Conservation (phyloP, 53 echinoderm and acorn worm species). For the Glandiceps talaboti region DNA sequence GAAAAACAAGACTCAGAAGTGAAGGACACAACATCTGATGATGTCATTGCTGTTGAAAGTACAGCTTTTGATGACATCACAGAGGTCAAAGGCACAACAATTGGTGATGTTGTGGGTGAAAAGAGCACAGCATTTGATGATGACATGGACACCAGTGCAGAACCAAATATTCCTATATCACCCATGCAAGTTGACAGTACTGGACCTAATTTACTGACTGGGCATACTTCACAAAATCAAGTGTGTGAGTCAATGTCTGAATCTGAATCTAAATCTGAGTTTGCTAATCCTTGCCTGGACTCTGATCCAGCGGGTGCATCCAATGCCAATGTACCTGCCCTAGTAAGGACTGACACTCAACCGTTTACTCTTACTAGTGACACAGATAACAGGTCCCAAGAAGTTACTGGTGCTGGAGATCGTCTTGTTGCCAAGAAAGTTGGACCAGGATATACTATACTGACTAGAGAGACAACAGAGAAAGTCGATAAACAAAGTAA, state of each 20-base stretch:
- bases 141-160: background rate
- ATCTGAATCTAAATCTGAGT: too few relatives aligned
- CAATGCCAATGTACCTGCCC: background rate
- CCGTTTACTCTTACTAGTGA: background rate
- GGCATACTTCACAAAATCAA: too few relatives aligned
- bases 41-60: background rate
- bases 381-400: background rate
- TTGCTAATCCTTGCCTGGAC: too few relatives aligned
- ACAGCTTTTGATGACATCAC: too few relatives aligned
- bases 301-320: too few relatives aligned
- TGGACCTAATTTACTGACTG: background rate
- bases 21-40: background rate
- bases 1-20: background rate
- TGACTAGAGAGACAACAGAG: slow-evolving; percentile 28
- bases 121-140: background rate
- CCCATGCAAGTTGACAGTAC: background rate
- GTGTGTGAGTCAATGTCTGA: too few relatives aligned
- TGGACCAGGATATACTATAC: slow-evolving; percentile 72
- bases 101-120: background rate
- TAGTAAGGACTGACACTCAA: background rate
- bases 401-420: background rate
- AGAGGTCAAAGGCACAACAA: background rate
- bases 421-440: slow-evolving; percentile 27
- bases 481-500: too few relatives aligned
- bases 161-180: background rate